A percentile compares a stretch with the other conserved stretches of the same genome.
phyloP scores from a whole-genome alignment of 2,113 vertebrate species.

The Paratilapia polleni region DNA sequence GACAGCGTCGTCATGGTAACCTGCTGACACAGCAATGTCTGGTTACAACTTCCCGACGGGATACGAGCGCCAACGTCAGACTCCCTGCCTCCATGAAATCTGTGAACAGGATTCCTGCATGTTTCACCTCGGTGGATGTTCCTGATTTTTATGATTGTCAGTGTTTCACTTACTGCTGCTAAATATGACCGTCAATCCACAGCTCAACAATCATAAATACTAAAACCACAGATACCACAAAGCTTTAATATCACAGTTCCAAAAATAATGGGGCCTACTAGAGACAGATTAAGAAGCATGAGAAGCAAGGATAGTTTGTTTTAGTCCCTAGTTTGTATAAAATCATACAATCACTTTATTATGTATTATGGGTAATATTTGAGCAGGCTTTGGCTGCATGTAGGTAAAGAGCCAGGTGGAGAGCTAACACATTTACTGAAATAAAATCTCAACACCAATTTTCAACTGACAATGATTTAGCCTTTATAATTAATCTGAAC shows the following conservation, averaged over 20 bases:
- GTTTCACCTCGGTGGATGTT: neutral
- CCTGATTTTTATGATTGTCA: neutral
- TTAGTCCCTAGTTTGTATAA: too few species aligned
- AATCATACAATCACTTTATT: neutral
- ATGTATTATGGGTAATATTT: neutral
- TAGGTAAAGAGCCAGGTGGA: neutral
- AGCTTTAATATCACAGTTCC: neutral
- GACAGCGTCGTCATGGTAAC: conserved; percentile 50
- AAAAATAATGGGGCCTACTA: neutral
- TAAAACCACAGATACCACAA: neutral
- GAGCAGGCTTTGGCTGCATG: neutral
- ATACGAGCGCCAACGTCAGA: neutral
- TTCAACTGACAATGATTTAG: neutral
- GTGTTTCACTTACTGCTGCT: neutral
- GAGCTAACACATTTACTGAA: neutral
- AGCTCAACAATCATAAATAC: neutral
- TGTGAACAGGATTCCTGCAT: neutral
- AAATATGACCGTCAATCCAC: neutral
- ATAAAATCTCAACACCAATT: neutral
- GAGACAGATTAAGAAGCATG: neutral
- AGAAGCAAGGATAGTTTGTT: neutral
- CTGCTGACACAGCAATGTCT: conserved; percentile 67
- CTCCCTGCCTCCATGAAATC: neutral
- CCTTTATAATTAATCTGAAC: neutral
- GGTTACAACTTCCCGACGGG: conserved; percentile 26